Conservation (phyloP, 2,888 invertebrate genomes). For the Polyommatus iphigenia region DNA sequence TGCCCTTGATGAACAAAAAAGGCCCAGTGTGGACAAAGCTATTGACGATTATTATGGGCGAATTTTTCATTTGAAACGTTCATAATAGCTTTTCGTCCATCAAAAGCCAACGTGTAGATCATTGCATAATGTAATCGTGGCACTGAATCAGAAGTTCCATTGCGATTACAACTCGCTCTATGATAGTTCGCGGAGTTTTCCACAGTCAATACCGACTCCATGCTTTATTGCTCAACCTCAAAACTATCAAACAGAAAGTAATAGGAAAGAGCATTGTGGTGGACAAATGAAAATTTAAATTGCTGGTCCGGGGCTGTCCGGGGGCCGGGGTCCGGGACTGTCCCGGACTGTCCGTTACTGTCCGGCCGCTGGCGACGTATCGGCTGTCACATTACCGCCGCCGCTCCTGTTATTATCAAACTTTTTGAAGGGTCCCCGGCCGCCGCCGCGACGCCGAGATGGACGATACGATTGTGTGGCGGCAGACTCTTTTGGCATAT, state of each 20-base stretch:
- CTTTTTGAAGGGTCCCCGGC: conserved; percentile 78
- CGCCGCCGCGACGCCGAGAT: conserved; percentile 66
- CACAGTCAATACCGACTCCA: not conserved
- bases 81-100: too few species aligned
- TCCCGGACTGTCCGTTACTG: not conserved
- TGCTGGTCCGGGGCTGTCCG: conserved; percentile 48
- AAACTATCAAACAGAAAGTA: conserved; percentile 17
- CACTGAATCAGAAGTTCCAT: not conserved
- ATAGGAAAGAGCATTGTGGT: conserved; percentile 44
- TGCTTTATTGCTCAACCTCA: conserved; percentile 22
- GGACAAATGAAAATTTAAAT: conserved; percentile 62
- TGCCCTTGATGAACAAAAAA: too few species aligned
- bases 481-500: conserved; percentile 38
- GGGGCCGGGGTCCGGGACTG: conserved; percentile 39
- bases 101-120: not conserved
- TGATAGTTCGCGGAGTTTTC: not conserved
- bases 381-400: conserved; percentile 78
- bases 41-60: too few species aligned
- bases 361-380: conserved; percentile 67
- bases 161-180: not conserved
- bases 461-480: conserved; percentile 49
- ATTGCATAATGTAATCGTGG: not conserved
- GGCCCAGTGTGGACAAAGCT: too few species aligned
- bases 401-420: conserved; percentile 74
- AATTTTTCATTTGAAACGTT: too few species aligned